Percentiles rank a stretch among this genome's conserved stretches.
These are phyloP conservation scores for Cryptosula pallasiana DNA, from an alignment of 2,888 invertebrate genomes.

Conservation along the genomic window DNA sequence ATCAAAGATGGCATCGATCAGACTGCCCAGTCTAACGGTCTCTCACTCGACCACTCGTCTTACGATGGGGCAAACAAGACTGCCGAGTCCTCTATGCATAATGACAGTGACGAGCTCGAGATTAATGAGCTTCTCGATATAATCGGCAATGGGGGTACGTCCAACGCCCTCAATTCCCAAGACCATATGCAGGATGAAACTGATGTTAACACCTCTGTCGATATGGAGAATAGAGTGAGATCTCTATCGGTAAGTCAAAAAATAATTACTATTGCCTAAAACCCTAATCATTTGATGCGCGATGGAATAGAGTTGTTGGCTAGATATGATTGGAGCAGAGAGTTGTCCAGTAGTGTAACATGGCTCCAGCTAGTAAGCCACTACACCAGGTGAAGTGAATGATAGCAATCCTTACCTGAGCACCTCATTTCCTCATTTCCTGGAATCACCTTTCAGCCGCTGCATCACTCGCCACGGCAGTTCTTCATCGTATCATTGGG, in stretches of 20 bases:
- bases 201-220: not conserved
- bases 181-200: not conserved
- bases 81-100: not conserved
- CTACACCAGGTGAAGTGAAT: too few relatives aligned
- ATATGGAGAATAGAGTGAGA: not conserved
- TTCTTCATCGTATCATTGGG: too few relatives aligned
- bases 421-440: too few relatives aligned
- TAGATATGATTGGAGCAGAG: too few relatives aligned
- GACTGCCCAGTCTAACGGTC: not conserved
- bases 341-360: too few relatives aligned
- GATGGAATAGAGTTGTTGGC: too few relatives aligned
- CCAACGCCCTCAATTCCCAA: not conserved
- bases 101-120: slow-evolving; percentile 10
- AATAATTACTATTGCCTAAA: too few relatives aligned
- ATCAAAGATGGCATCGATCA: not conserved
- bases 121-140: slow-evolving; percentile 8
- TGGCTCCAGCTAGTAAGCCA: too few relatives aligned
- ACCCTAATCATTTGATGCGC: too few relatives aligned
- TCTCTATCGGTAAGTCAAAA: not conserved
- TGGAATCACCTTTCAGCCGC: too few relatives aligned
- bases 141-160: not conserved
- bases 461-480: too few relatives aligned
- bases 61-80: not conserved
- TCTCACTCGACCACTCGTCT: not conserved
- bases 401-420: too few relatives aligned